Evolutionary conservation across 2,888 invertebrate genomes (phyloP), one percentile per base, ranked within the genome.

Genomic region (Liodrosophila aerea): DNA sequence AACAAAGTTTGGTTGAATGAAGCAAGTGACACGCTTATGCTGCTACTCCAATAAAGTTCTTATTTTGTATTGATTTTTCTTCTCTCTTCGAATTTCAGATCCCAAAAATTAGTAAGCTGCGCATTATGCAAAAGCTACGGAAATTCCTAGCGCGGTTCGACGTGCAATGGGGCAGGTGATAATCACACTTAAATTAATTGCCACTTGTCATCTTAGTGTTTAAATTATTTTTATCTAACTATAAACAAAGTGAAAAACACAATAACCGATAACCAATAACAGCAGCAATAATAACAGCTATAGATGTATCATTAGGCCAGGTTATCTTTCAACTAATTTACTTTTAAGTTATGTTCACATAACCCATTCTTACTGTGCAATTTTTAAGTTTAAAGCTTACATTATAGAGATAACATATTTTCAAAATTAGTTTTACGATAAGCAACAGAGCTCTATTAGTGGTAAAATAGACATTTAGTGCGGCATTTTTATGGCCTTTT

Each of bases 111-210:
- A 83, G 85, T 68, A 66, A 70, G 44, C 64, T 56, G 68, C 60
- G 56, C 57, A 65, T 66, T 66, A 70, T 63, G 64, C 44, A 73
- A 82, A 70, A 65, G 22, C 22, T 69, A 67, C 50, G 80, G 83
- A 75, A 85, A 73, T 69, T 56, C 80, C 85, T 71, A 68, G 71
- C 41, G 57, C 61, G 57, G 52, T 40, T 64, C 59, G 56, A 56
- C 64, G 61, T 81, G 77, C 81, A 64, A 77, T 60, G 64, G 22
- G 77, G 67, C 80, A 85, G 83, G 81, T 82, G 81, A 82, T 82
- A 82, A 82, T 82, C 85, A 82, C 76, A 85, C 71, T 80, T 82
- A 82, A 85, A 82, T 82, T 82, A 82, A 82, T 82, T 82, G 81
- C 85, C 81, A 82, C 85, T 82, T 82, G 81, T 82, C 81, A 82